Evolutionary conservation across 37 sponge, comb jelly and placozoan genomes (phyloP), one percentile per base, ranked within the genome.

Genomic region (Beroe ovata): DNA sequence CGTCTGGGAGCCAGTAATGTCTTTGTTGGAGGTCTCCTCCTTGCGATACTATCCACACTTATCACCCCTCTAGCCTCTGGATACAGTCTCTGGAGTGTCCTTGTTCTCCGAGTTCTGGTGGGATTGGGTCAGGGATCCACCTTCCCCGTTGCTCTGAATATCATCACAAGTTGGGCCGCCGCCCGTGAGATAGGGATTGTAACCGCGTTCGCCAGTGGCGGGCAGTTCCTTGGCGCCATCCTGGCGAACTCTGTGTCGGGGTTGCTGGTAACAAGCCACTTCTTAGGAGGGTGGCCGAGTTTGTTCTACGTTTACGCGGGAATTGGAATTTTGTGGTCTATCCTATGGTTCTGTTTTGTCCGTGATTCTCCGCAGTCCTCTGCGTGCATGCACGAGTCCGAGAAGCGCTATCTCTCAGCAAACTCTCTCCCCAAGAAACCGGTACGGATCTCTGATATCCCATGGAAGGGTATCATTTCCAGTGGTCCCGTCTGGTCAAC

Each of bases 301-400:
- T 21, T 77, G 20, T 77, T 77, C 54, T 77, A 77, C 25, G 84
- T 77, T 21, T 77, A 77, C 33, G 84, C 54, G n/a, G 84, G 54
- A 1, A 28, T 37, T 1, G 84, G 84, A 0, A 54, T 77, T 3
- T 8, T 39, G 41, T 77, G 84, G 84, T 20, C 54, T 25, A 20
- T 77, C 2, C 47, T 77, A 0, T 77, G 84, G 84, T 77, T 77
- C 28, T 20, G 20, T 54, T 42, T 77, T n/a, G 84, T 77, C 11
- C 35, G 54, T 21, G 84, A 77, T 77, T 11, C 19, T n/a, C 84
- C 84, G 2, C 16, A 4, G 1, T 32, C n/a, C 20, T 77, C 84
- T 6, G 18, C 39, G 28, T 77, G 21, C 36, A 41, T 35, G 35
- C 41, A 42, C 2, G 26, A 33, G 1, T 42, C 54, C 14, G 84